These are phyloP conservation scores for Apotomis capreana DNA, from an alignment of 2,888 invertebrate genomes.

Conservation along the genomic window DNA sequence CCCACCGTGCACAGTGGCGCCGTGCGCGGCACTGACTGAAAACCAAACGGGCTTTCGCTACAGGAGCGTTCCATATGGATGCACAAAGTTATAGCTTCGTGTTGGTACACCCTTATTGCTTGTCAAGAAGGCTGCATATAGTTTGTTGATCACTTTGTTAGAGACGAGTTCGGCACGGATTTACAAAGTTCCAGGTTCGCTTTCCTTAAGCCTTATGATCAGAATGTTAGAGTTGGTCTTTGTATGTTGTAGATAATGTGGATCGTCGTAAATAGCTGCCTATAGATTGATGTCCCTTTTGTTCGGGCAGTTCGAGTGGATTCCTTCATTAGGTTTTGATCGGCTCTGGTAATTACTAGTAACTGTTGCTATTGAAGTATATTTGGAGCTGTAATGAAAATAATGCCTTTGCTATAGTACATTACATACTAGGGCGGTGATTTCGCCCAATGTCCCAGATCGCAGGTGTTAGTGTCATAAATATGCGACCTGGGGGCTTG, in stretches of 20 bases:
- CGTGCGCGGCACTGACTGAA: constrained; percentile 77
- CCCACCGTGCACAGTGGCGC: constrained; percentile 78
- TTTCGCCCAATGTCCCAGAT: no score
- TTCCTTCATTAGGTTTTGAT: constrained; percentile 63
- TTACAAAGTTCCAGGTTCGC: constrained; percentile 51
- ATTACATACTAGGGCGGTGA: no score
- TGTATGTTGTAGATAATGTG: constrained; percentile 30
- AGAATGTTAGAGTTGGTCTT: background rate
- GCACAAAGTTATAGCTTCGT: constrained; percentile 51
- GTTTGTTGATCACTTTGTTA: constrained; percentile 51
- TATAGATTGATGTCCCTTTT: constrained; percentile 74
- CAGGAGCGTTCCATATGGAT: constrained; percentile 64
- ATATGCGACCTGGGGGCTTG: no score
- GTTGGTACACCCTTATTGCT: constrained; percentile 49
- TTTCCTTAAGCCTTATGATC: constrained; percentile 47
- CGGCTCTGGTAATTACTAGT: constrained; percentile 33
- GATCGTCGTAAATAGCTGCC: constrained; percentile 45
- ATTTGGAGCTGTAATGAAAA: constrained; percentile 24
- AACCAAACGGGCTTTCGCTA: constrained; percentile 61
- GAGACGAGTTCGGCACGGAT: constrained; percentile 62
- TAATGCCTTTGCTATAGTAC: background rate
- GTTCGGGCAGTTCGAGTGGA: constrained; percentile 65
- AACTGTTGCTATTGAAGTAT: constrained; percentile 31
- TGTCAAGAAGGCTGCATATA: constrained; percentile 18
- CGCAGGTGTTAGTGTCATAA: no score